Base-by-base conservation (phyloP, 1,140 invertebrate genomes). In the Diploscapter pachys region DNA sequence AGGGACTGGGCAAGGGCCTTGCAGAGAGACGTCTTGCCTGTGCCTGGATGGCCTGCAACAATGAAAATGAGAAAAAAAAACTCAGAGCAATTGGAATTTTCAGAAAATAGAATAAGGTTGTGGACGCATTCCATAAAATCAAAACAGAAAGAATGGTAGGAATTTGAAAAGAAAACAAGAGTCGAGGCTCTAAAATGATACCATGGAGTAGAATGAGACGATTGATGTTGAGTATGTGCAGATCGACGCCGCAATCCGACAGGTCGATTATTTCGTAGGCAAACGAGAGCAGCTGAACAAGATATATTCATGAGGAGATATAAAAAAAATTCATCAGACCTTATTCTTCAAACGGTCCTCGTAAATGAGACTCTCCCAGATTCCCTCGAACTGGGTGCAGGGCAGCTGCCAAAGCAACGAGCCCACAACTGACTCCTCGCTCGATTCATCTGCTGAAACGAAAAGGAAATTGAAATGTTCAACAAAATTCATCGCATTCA, bases 11-110 rank as follows among this genome's bases (percentile, higher is more conserved):
- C 93, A 5, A 99, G 86, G 3, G 94, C 96, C 87, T 93, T 94
- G 85, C 95, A 98, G 4, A 99, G 86, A 67, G 93, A 94, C 0
- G 96, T 99, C 87, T 99, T 99, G 0, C 96, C 96, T 31, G 94
- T 95, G 31, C 89, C 89, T n/a, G 89, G 89, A 3, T 31, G 31
- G 31, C 31, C 31, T 31, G 31, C 31, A 31, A 31, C 31, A 31
- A 31, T 31, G 31, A 31, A 72, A 53, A 79, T 75, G 53, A 54
- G 61, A 6, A 72, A 49, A 50, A 76, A 49, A 79, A 49, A 49
- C 76, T 13, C 54, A 3, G 3, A 4, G n/a, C 13, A 81, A 50
- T 55, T 8, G 52, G 4, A 13, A 9, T 73, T 68, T 51, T 31
- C 31, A 31, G 31, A 31, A 31, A 31, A 31, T 31, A 1, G 31